Evolutionary conservation across 2,797 vertebrate species (phyloP).

Genomic region (Falco concolor): DNA sequence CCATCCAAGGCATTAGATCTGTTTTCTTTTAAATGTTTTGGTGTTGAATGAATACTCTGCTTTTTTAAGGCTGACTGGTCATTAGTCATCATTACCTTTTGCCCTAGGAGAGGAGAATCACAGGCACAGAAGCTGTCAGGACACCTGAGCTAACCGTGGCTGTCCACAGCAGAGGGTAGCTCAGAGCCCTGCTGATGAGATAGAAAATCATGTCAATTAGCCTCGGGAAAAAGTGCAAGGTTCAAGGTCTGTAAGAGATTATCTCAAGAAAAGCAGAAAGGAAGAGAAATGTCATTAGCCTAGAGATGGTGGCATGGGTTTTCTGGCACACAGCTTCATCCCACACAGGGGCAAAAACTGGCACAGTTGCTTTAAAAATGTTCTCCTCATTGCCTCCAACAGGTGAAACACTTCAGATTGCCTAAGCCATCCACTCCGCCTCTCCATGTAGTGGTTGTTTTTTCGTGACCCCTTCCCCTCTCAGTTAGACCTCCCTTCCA

Average conservation of each 20-base stretch:
- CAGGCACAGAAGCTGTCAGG: neutral
- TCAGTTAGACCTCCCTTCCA: neutral
- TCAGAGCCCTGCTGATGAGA: neutral
- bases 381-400: neutral
- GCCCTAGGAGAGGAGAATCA: neutral
- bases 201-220: neutral
- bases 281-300: neutral
- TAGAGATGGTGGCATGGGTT: neutral
- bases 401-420: neutral
- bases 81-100: neutral
- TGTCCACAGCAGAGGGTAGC: neutral
- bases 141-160: neutral
- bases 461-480: neutral
- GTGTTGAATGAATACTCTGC: neutral
- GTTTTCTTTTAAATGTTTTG: neutral
- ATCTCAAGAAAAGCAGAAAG: neutral
- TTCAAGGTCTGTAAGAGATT: neutral
- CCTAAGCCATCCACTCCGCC: neutral
- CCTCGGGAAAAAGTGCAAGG: neutral
- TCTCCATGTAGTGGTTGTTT: rapidly evolving
- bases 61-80: neutral
- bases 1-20: neutral
- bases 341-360: neutral
- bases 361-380: neutral
- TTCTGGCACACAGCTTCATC: neutral